Conservation (phyloP, 1,140 invertebrate species). For the Lordiphosa mommai region DNA sequence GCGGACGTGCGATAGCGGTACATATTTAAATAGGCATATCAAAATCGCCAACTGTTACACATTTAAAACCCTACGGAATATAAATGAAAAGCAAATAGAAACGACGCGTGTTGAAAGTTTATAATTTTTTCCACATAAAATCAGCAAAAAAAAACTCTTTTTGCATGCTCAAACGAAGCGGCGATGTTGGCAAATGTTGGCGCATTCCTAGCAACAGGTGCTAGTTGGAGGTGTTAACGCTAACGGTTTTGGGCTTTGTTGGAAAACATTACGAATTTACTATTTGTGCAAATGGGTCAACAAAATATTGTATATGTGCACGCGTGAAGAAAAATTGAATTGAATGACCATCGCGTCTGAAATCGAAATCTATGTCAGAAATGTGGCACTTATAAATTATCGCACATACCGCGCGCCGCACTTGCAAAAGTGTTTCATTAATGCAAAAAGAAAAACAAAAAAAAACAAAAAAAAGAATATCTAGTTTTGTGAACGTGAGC, state of each 20-base stretch:
- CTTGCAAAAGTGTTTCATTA: conserved; percentile 42
- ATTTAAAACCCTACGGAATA: conserved; percentile 10
- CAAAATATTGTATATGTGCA: background rate
- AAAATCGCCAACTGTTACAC: conserved; percentile 21
- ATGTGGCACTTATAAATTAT: conserved; percentile 68
- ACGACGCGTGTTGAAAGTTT: conserved; percentile 50
- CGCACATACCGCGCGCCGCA: conserved; percentile 46
- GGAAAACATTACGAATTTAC: conserved; percentile 17
- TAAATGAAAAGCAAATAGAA: conserved; percentile 37
- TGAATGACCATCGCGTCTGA: conserved; percentile 22
- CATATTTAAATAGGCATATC: conserved; percentile 18
- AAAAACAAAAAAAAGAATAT: conserved; percentile 49
- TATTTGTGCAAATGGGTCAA: conserved; percentile 44
- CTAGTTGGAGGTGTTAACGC: conserved; percentile 12
- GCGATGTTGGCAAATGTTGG: conserved; percentile 24
- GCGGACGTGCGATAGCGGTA: conserved; percentile 31
- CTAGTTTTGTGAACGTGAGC: conserved; percentile 69
- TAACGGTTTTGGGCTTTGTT: conserved; percentile 17
- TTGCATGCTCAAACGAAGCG: conserved; percentile 39
- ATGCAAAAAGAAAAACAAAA: conserved; percentile 51
- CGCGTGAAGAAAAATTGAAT: conserved; percentile 41
- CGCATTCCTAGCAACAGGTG: conserved; percentile 61
- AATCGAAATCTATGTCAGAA: conserved; percentile 58
- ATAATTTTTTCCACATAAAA: conserved; percentile 34
- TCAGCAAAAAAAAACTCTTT: conserved; percentile 19